phyloP scores from a whole-genome alignment of 2,888 invertebrate species.

The Miltochrista miniata region DNA sequence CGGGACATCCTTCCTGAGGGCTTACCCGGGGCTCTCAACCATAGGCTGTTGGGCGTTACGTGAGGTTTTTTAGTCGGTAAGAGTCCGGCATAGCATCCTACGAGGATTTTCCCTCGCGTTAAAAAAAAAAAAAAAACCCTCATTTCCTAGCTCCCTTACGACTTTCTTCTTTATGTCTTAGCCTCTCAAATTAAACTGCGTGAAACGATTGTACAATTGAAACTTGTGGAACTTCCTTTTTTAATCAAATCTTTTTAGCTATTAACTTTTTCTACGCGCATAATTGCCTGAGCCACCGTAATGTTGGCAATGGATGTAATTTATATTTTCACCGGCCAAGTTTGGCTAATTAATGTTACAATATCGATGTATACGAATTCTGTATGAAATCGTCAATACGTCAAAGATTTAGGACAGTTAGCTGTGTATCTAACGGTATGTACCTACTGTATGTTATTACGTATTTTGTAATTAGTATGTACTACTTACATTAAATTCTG shows the following conservation, averaged over 20 bases:
- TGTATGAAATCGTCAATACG: constrained; percentile 10
- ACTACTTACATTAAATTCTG: too few relatives aligned
- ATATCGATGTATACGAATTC: not conserved
- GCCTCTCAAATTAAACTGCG: constrained; percentile 10
- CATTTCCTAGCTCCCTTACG: too few relatives aligned
- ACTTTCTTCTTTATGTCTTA: too few relatives aligned
- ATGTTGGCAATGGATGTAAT: constrained; percentile 12
- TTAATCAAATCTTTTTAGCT: constrained; percentile 25
- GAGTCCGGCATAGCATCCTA: too few relatives aligned
- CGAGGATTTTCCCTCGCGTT: too few relatives aligned
- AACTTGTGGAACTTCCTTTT: constrained; percentile 15
- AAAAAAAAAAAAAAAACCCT: too few relatives aligned
- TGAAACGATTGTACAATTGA: constrained; percentile 13
- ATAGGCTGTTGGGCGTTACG: too few relatives aligned
- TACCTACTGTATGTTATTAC: constrained; percentile 10
- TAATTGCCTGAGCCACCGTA: constrained; percentile 16
- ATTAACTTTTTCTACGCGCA: constrained; percentile 11
- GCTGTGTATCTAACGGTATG: constrained; percentile 26
- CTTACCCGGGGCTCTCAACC: too few relatives aligned
- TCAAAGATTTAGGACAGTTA: constrained; percentile 32
- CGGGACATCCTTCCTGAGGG: too few relatives aligned
- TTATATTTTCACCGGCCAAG: constrained; percentile 21
- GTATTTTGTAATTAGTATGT: constrained; percentile 15
- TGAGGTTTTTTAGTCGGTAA: too few relatives aligned
- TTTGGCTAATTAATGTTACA: constrained; percentile 26